These are phyloP conservation scores for cat (Felis catus) DNA, from an alignment of 2,113 vertebrate genomes.

Conservation along the genomic window DNA sequence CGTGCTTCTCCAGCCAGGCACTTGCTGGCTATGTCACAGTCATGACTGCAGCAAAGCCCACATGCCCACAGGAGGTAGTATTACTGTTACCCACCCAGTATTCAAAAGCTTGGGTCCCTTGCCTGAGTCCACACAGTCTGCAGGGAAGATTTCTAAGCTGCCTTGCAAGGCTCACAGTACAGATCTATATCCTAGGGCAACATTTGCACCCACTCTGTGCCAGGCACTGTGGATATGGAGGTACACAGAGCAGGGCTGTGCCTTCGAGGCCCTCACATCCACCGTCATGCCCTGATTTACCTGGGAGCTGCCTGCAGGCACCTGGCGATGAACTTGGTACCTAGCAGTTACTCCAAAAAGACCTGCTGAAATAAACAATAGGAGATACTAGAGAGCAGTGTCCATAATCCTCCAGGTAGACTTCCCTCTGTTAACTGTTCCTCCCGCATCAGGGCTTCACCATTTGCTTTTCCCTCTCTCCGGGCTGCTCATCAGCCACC, in stretches of 20 bases:
- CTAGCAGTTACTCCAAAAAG: background rate
- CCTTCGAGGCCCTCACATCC: background rate
- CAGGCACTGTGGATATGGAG: background rate
- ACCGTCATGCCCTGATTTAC: too few relatives aligned
- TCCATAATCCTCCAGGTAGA: background rate
- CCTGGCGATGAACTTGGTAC: background rate
- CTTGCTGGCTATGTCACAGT: background rate
- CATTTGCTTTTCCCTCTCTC: background rate
- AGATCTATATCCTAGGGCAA: background rate
- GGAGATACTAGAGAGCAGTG: background rate
- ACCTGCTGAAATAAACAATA: background rate
- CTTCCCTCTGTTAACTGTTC: background rate
- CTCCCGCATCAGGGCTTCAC: background rate
- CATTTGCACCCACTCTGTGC: fast-evolving
- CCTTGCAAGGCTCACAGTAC: background rate
- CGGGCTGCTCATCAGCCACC: background rate
- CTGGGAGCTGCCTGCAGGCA: background rate
- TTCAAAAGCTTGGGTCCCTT: background rate
- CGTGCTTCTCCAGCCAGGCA: background rate
- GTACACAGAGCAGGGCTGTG: fast-evolving
- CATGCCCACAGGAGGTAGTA: fast-evolving
- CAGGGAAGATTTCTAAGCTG: background rate
- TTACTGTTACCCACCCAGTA: fast-evolving
- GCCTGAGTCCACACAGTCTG: background rate
- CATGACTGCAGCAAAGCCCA: background rate